phyloP scores from a whole-genome alignment of 1,140 invertebrate genomes.

The Apis cerana region DNA sequence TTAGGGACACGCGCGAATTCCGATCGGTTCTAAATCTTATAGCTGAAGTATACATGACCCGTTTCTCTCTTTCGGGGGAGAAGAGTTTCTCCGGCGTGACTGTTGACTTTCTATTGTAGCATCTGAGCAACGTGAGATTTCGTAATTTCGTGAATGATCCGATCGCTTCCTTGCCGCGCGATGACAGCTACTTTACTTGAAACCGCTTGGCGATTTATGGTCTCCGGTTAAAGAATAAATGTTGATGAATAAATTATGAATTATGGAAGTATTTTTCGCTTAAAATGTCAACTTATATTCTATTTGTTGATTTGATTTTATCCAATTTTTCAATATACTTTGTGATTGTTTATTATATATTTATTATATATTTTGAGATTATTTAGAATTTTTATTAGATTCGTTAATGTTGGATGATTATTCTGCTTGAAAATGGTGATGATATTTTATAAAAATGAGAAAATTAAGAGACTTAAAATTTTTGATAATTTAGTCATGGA shows the following conservation, averaged over 20 bases:
- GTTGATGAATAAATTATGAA: background rate
- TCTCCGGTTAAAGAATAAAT: background rate
- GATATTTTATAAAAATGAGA: no score
- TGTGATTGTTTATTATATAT: no score
- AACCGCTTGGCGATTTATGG: background rate
- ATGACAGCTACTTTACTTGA: slow-evolving; percentile 38
- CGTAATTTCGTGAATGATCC: slow-evolving; percentile 44
- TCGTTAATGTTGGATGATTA: no score
- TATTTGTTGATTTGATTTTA: background rate
- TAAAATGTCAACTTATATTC: background rate
- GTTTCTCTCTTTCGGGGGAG: background rate
- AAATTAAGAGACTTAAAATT: background rate
- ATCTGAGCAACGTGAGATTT: slow-evolving; percentile 33
- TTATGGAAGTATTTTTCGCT: background rate
- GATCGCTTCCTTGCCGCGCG: slow-evolving; percentile 19
- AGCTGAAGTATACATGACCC: background rate
- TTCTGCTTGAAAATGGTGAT: no score
- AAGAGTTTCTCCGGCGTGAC: slow-evolving; percentile 1
- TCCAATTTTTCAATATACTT: no score
- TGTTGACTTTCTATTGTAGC: slow-evolving; percentile 48
- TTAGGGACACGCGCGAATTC: background rate
- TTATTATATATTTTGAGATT: no score
- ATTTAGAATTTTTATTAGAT: no score
- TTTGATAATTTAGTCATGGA: background rate
- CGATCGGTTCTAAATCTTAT: background rate